Percentiles rank a stretch among this genome's conserved stretches.
These are phyloP conservation scores for Trichogramma evanescens DNA, from an alignment of 2,888 invertebrate species.

Conservation along the genomic window DNA sequence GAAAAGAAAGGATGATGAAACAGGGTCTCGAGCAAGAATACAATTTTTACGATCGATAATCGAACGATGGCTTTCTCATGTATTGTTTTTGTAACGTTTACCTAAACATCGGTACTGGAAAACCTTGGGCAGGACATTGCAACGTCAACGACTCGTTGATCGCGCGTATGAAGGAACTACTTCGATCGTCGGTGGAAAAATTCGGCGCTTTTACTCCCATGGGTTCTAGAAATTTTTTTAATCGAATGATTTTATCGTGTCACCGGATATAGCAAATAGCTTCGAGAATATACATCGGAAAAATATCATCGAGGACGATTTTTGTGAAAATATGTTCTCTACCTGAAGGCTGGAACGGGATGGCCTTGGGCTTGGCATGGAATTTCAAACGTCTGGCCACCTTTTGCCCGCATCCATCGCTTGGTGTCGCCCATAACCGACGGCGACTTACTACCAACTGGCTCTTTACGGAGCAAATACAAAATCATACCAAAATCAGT, in stretches of 20 bases:
- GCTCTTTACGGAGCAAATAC: constrained; percentile 33
- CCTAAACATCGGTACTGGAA: constrained; percentile 68
- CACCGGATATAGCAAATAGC: neutral
- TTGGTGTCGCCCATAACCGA: constrained; percentile 42
- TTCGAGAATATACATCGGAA: no score
- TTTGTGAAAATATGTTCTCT: constrained; percentile 33
- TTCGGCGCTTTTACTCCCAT: constrained; percentile 56
- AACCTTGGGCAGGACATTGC: constrained; percentile 63
- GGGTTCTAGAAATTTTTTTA: constrained; percentile 46
- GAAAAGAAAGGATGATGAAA: constrained; percentile 30
- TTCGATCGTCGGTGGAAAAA: constrained; percentile 55
- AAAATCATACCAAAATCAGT: neutral
- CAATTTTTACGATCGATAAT: neutral
- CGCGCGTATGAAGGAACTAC: constrained; percentile 49
- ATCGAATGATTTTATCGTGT: constrained; percentile 23
- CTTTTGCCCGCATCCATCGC: constrained; percentile 39
- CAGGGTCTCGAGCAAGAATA: neutral
- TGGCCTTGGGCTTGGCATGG: constrained; percentile 67
- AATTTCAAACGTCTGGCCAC: constrained; percentile 51
- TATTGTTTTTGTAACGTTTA: constrained; percentile 40
- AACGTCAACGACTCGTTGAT: constrained; percentile 52
- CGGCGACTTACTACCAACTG: constrained; percentile 43
- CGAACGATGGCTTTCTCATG: constrained; percentile 18
- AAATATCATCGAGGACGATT: neutral
- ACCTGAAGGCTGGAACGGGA: constrained; percentile 67